Conservation (phyloP, 1,140 invertebrate species). For the Varroa destructor region DNA sequence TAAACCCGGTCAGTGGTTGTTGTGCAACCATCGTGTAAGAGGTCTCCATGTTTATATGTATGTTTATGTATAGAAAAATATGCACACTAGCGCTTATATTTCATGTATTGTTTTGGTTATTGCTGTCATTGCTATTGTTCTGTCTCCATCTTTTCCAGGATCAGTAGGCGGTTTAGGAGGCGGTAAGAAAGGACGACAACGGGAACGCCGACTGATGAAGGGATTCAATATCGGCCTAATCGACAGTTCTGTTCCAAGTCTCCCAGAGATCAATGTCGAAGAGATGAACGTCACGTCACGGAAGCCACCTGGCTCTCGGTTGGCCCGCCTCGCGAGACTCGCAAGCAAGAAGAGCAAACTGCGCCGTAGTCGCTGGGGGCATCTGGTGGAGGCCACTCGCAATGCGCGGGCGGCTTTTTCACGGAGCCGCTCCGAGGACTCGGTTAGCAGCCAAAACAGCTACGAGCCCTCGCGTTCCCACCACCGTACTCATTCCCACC, state of each 20-base stretch:
- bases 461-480: constrained; percentile 32
- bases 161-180: constrained; percentile 45
- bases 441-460: constrained; percentile 33
- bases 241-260: constrained; percentile 32
- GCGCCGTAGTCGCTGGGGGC: constrained; percentile 33
- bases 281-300: constrained; percentile 33
- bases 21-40: too few relatives aligned
- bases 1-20: too few relatives aligned
- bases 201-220: constrained; percentile 79
- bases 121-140: too few relatives aligned
- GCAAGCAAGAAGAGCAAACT: constrained; percentile 33
- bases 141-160: constrained; percentile 1
- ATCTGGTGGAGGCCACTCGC: constrained; percentile 36
- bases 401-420: constrained; percentile 34
- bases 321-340: constrained; percentile 35
- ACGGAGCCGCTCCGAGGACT: constrained; percentile 34
- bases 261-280: constrained; percentile 32
- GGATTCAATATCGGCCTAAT: constrained; percentile 57
- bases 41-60: too few relatives aligned
- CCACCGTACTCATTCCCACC: constrained; percentile 30
- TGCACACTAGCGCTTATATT: too few relatives aligned
- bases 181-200: constrained; percentile 81
- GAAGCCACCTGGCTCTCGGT: constrained; percentile 31
- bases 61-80: too few relatives aligned
- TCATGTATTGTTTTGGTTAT: too few relatives aligned